Conservation (phyloP, 2,113 vertebrate species). For the Ellobius talpinus region DNA sequence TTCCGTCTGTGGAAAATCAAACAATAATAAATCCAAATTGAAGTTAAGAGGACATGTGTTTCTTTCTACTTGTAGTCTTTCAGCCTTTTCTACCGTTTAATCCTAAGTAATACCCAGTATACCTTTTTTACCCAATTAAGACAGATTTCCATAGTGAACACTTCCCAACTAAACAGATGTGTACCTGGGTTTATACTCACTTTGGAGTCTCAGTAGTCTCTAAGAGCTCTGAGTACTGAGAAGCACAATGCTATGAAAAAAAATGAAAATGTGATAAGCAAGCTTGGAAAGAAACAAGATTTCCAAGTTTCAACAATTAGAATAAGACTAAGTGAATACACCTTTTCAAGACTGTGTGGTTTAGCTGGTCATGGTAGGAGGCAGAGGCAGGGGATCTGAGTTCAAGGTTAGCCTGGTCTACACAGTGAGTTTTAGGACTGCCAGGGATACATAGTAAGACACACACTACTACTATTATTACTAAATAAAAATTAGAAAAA, state of each 20-base stretch:
- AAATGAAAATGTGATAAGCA: conserved; percentile 61
- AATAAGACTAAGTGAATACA: not conserved
- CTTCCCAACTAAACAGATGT: not conserved
- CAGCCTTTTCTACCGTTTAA: conserved; percentile 34
- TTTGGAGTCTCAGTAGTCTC: conserved; percentile 99
- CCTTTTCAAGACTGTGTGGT: not conserved
- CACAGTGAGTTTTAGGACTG: not conserved
- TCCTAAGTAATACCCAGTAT: not conserved
- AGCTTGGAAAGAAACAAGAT: conserved; percentile 45
- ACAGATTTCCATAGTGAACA: conserved; percentile 15
- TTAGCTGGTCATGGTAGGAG: not conserved
- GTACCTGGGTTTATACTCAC: conserved; percentile 88
- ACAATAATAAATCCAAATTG: not conserved
- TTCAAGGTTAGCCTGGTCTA: not conserved
- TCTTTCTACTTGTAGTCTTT: conserved; percentile 26
- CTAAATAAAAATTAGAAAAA: not conserved
- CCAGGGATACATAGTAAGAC: not conserved
- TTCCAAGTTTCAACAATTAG: conserved; percentile 44
- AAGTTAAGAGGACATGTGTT: conserved; percentile 4
- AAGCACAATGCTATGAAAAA: conserved; percentile 95
- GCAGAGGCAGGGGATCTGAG: not conserved
- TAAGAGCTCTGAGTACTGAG: conserved; percentile 98
- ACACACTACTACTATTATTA: not conserved
- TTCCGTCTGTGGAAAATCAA: conserved; percentile 90
- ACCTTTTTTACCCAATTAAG: not conserved